These are phyloP conservation scores for Gadopsis marmoratus DNA, from an alignment of 2,797 vertebrate genomes.

Conservation along the genomic window DNA sequence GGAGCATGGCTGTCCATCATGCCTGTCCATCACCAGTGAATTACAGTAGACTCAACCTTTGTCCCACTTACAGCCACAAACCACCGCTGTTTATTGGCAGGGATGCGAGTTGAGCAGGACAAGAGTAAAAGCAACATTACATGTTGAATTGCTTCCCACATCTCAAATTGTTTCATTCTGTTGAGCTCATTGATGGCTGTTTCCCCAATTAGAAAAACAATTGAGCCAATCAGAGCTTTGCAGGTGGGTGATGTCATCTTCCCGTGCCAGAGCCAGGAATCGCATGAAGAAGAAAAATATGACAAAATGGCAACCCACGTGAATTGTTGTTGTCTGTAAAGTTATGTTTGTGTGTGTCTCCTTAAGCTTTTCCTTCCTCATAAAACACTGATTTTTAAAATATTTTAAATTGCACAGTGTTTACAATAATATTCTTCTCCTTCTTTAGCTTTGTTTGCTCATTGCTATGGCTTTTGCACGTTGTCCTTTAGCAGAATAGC, in stretches of 20 bases:
- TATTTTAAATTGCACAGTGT: not conserved
- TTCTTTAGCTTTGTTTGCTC: not conserved
- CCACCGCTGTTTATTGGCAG: not conserved
- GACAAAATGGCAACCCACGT: not conserved
- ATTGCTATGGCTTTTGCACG: not conserved
- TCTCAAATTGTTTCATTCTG: not conserved
- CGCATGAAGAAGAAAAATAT: not conserved
- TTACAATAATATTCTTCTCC: not conserved
- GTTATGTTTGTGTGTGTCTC: not conserved
- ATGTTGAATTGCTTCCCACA: not conserved
- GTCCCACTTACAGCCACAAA: not conserved
- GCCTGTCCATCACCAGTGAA: slow-evolving; percentile 22
- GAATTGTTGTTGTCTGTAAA: not conserved
- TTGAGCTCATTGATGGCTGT: not conserved
- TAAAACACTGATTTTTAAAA: not conserved
- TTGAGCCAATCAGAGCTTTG: not conserved
- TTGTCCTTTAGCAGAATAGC: not conserved
- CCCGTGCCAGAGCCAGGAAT: not conserved
- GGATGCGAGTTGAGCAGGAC: not conserved
- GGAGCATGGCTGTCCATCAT: slow-evolving; percentile 39
- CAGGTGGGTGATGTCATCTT: not conserved
- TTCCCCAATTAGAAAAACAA: not conserved
- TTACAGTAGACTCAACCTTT: slow-evolving; percentile 5
- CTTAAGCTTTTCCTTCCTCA: not conserved
- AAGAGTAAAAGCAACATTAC: slow-evolving; percentile 1